Evolutionary conservation across 2,888 invertebrate genomes (phyloP), one percentile per base, ranked within the genome.

Genomic region (Orchestes rusci): DNA sequence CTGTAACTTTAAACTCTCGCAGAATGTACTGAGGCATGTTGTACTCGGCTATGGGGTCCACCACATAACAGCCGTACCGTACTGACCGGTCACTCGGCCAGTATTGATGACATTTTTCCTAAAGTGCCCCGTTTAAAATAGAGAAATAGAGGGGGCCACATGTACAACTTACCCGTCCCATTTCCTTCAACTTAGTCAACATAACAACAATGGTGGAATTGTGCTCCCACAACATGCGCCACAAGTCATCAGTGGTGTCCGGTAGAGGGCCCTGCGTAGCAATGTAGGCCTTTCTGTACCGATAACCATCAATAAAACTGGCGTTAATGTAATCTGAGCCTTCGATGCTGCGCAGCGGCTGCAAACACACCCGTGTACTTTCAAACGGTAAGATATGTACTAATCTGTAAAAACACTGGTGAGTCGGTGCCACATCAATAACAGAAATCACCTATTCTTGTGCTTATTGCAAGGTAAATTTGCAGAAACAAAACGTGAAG

Each of bases 211-310:
- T 97, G 29, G 95, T 96, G 2, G 96, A 96, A 68, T 99, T 97
- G 68, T 97, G 96, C 66, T 99, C 97, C 99, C 99, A 99, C 31
- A 99, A 75, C 96, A 97, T 97, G 49, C 97, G 77, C 99, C 99
- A 99, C 68, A 99, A 91, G 68, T 99, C 99, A 59, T 96, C 96
- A 1, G 93, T 91, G 0, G 97, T 97, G 63, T 97, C 94, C 39
- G 85, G 82, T 45, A 97, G 71, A 0, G 99, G 96, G n/a, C 96
- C 97, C 69, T 99, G 97, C n/a, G 96, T 89, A 3, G 96, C 97
- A 52, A 99, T 93, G 66, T 99, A 99, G 2, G 96, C 96, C 51
- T 85, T 84, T 39, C 91, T 78, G 71, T 92, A 90, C 54, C 89
- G 78, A 68, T 93, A 93, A 1, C 93, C 97, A 68, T 99, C 99